phyloP scores from a whole-genome alignment of 2,797 vertebrate genomes.

The Rhinoraja longicauda region DNA sequence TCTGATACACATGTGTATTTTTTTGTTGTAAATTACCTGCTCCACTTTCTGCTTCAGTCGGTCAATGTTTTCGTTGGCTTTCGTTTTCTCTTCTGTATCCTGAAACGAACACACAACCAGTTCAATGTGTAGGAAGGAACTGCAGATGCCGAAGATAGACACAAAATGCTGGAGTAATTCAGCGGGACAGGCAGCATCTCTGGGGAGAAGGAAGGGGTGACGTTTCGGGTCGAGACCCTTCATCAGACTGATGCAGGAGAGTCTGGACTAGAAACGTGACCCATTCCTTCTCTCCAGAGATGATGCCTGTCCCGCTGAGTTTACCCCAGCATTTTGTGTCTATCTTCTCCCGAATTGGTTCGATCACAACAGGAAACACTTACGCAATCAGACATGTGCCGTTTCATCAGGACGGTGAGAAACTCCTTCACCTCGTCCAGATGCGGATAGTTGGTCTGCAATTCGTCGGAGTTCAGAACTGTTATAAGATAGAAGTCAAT shows the following conservation, averaged over 20 bases:
- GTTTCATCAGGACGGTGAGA: slow-evolving; percentile 48
- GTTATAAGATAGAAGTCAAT: slow-evolving; percentile 59
- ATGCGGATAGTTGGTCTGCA: slow-evolving; percentile 46
- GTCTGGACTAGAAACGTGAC: background rate
- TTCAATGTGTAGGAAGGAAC: too few species aligned
- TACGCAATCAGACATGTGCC: slow-evolving; percentile 54
- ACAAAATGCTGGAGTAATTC: too few species aligned
- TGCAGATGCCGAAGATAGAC: too few species aligned
- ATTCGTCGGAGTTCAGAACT: slow-evolving; percentile 50
- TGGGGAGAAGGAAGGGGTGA: too few species aligned
- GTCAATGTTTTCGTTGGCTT: slow-evolving; percentile 51
- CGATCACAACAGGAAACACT: slow-evolving; percentile 47
- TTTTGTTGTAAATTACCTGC: slow-evolving; percentile 50
- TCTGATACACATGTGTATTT: background rate
- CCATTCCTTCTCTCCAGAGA: too few species aligned
- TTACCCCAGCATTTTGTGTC: background rate
- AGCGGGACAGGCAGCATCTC: too few species aligned
- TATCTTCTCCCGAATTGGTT: background rate
- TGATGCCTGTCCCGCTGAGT: slow-evolving; percentile 42
- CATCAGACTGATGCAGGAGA: too few species aligned
- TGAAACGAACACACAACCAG: slow-evolving; percentile 46
- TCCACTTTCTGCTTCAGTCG: slow-evolving; percentile 58
- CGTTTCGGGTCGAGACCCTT: too few species aligned
- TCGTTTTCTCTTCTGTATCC: slow-evolving; percentile 44
- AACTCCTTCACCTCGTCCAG: slow-evolving; percentile 55